Percentiles rank a stretch among this genome's conserved stretches.
Conservation (phyloP, 2,888 invertebrate genomes). For the Creontiades dilutus region DNA sequence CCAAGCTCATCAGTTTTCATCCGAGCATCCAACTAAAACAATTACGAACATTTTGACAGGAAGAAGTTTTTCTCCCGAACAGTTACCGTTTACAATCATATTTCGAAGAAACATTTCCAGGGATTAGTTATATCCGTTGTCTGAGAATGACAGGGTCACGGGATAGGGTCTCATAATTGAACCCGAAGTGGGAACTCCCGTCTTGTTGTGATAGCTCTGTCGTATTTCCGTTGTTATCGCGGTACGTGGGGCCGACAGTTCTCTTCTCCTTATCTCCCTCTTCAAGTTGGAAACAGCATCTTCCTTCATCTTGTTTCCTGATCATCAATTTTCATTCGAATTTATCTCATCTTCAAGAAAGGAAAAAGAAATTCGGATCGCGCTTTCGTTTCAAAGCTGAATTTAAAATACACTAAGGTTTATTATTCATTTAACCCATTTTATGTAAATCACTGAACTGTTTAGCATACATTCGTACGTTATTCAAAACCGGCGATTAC, state of each 20-base stretch:
- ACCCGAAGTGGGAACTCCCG: neutral
- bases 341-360: neutral
- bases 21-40: neutral
- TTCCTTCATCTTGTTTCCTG: neutral
- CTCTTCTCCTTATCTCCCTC: neutral
- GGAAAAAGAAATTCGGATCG: neutral
- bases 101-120: neutral
- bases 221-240: neutral
- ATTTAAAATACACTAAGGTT: no score
- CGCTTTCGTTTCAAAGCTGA: no score
- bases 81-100: neutral
- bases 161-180: neutral
- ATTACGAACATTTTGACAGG: neutral
- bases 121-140: neutral
- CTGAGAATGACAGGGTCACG: neutral
- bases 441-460: no score
- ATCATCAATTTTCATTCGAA: neutral
- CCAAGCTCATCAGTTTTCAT: neutral
- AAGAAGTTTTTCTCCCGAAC: neutral
- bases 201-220: conserved; percentile 4
- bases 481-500: no score
- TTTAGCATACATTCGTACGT: no score
- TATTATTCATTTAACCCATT: no score
- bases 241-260: neutral
- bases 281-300: neutral